Conservation (phyloP, 2,888 invertebrate genomes). For the Andrena trimmerana region DNA sequence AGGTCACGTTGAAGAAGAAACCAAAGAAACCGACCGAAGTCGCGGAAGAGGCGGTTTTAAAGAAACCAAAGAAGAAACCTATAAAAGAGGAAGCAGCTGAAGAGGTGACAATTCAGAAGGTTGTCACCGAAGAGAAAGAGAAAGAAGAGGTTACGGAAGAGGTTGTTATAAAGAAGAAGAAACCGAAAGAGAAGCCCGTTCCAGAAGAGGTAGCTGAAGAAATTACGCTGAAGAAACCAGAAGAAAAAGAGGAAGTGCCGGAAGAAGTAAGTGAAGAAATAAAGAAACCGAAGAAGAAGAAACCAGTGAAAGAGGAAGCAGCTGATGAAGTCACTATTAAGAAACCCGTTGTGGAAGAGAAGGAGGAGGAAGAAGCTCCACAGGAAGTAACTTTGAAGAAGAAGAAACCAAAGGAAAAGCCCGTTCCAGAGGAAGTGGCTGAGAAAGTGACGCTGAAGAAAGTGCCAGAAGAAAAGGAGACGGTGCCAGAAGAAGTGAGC, state of each 20-base stretch:
- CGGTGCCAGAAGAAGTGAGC: conserved; percentile 76
- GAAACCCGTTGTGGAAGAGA: conserved; percentile 70
- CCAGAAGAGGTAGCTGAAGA: conserved; percentile 75
- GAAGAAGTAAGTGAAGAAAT: conserved; percentile 85
- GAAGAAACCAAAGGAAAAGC: conserved; percentile 79
- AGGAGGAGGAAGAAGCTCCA: conserved; percentile 63
- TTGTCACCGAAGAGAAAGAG: conserved; percentile 67
- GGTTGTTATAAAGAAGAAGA: conserved; percentile 65
- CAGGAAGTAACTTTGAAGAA: conserved; percentile 83
- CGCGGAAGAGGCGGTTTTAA: conserved; percentile 70
- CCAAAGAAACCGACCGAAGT: conserved; percentile 80
- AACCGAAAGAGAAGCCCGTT: conserved; percentile 79
- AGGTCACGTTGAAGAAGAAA: conserved; percentile 75
- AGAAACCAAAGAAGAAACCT: conserved; percentile 72
- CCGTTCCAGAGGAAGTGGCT: conserved; percentile 71
- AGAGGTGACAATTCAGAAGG: conserved; percentile 83
- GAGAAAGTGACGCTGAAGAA: conserved; percentile 42
- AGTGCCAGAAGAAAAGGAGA: conserved; percentile 71
- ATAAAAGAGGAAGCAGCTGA: conserved; percentile 83
- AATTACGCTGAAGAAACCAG: conserved; percentile 67
- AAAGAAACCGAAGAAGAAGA: conserved; percentile 75
- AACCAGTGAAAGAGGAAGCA: conserved; percentile 65
- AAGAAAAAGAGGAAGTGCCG: conserved; percentile 63
- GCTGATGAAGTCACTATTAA: conserved; percentile 84
- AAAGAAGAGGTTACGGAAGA: conserved; percentile 79